phyloP scores from a whole-genome alignment of 2,797 vertebrate genomes.

The Capromys pilorides region DNA sequence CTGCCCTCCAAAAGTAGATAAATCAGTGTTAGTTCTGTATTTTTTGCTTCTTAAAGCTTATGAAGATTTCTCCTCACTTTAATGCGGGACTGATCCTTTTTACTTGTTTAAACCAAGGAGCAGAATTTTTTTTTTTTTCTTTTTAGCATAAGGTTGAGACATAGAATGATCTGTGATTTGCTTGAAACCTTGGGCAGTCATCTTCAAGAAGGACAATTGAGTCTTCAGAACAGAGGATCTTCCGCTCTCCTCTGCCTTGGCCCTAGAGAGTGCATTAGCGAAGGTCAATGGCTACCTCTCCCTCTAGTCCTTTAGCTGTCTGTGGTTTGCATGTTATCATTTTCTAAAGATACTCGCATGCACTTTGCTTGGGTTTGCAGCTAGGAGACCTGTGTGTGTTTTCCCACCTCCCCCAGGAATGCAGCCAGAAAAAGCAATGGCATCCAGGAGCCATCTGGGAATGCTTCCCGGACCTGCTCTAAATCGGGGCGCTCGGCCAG shows the following conservation, averaged over 20 bases:
- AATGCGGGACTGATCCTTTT: neutral
- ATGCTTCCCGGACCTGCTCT: conserved; percentile 68
- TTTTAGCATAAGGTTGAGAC: conserved; percentile 18
- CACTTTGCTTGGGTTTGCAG: conserved; percentile 82
- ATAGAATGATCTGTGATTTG: neutral
- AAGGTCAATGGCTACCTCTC: conserved; percentile 65
- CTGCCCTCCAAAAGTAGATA: neutral
- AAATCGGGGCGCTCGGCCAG: conserved; percentile 62
- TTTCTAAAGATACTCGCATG: conserved; percentile 73
- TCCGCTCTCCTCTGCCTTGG: conserved; percentile 10
- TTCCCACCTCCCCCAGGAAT: conserved; percentile 71
- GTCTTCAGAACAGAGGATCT: neutral
- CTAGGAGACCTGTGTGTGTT: conserved; percentile 75
- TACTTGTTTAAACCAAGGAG: neutral
- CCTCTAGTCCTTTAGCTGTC: conserved; percentile 47
- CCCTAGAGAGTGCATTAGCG: conserved; percentile 61
- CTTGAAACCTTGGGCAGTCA: neutral
- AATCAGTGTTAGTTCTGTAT: neutral
- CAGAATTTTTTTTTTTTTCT: conserved; percentile 29
- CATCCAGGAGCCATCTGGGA: conserved; percentile 74
- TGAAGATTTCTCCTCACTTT: conserved; percentile 48
- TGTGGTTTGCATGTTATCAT: conserved; percentile 78
- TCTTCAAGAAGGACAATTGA: conserved; percentile 47
- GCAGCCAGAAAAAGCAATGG: conserved; percentile 74
- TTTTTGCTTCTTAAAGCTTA: conserved; percentile 7